Evolutionary conservation across 2,797 vertebrate species (phyloP).

Genomic region (Dendrocincla tyrannina): DNA sequence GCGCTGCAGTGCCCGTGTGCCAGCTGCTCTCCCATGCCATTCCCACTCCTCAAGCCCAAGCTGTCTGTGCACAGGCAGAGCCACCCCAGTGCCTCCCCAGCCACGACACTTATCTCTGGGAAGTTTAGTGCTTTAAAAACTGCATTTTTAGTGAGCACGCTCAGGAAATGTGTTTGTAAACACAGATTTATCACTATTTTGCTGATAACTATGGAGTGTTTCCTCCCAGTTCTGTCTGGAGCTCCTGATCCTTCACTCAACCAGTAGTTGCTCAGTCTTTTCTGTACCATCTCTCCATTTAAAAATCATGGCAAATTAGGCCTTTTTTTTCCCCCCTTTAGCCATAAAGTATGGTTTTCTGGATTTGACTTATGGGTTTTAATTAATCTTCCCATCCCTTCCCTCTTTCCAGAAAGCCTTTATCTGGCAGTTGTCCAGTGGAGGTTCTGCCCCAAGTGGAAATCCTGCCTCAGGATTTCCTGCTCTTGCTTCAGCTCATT

Average conservation of each 20-base stretch:
- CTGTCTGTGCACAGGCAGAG: not conserved
- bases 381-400: not conserved
- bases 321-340: not conserved
- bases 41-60: not conserved
- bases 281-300: not conserved
- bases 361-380: not conserved
- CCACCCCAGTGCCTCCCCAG: not conserved
- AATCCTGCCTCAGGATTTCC: conserved; percentile 9
- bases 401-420: not conserved
- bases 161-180: not conserved
- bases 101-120: not conserved
- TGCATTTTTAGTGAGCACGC: not conserved
- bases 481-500: not conserved
- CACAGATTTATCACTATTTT: not conserved
- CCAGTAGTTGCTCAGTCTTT: not conserved
- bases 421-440: not conserved
- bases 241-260: not conserved
- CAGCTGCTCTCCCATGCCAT: conserved; percentile 22
- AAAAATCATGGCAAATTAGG: not conserved
- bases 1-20: not conserved
- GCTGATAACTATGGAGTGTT: not conserved
- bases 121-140: not conserved
- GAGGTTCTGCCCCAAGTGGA: not conserved
- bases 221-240: not conserved
- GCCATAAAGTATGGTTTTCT: not conserved